These are phyloP conservation scores for Colinus virginianus DNA, from an alignment of 2,113 vertebrate species.

Conservation along the genomic window DNA sequence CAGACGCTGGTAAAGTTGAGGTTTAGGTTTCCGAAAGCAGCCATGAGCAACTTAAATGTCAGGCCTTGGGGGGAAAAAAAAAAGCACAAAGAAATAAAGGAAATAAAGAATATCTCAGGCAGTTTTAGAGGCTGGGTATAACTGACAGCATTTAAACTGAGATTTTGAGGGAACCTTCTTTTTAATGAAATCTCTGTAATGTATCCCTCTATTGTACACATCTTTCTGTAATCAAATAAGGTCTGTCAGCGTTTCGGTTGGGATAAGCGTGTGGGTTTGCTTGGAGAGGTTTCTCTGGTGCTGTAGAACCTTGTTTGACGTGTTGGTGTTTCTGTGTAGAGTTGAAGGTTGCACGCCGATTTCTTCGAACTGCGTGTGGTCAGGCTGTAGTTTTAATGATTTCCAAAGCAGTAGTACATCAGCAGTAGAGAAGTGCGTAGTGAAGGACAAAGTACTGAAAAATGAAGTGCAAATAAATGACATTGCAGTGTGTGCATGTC, in stretches of 20 bases:
- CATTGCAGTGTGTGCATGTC: neutral
- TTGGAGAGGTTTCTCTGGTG: neutral
- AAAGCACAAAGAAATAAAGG: neutral
- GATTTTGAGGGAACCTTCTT: neutral
- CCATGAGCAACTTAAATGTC: neutral
- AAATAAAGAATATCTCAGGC: neutral
- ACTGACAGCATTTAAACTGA: neutral
- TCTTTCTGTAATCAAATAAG: neutral
- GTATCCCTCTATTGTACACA: neutral
- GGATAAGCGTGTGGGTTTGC: neutral
- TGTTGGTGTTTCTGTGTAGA: neutral
- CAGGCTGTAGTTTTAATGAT: slow-evolving; percentile 5
- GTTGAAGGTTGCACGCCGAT: neutral
- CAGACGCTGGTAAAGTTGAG: neutral
- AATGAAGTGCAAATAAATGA: slow-evolving; percentile 18
- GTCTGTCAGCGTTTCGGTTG: neutral
- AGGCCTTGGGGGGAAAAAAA: neutral
- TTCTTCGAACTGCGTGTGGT: neutral
- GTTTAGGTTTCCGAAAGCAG: neutral
- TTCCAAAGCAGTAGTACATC: neutral
- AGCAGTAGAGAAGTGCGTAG: neutral
- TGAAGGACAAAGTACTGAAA: neutral
- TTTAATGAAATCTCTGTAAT: neutral
- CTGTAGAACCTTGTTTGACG: neutral
- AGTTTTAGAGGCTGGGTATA: neutral